Evolutionary conservation across 2,888 invertebrate genomes (phyloP).

Genomic region (Odontocerum albicorne): DNA sequence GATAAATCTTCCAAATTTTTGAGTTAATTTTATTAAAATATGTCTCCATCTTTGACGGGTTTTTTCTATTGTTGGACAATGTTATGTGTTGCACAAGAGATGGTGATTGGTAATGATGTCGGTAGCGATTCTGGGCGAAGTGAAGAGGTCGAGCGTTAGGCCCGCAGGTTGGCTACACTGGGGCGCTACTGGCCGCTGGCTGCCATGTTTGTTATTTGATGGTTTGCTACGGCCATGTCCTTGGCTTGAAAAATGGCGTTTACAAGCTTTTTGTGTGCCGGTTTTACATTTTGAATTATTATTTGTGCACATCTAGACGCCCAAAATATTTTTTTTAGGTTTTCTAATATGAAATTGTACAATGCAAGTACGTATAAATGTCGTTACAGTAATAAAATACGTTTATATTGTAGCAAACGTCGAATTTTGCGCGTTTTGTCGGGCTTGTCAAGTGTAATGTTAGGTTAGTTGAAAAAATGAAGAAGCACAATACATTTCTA

Average conservation of each 20-base stretch:
- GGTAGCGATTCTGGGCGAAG: too few species aligned
- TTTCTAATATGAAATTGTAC: constrained; percentile 59
- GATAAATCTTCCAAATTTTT: too few species aligned
- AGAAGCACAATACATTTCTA: constrained; percentile 24
- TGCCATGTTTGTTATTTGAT: constrained; percentile 38
- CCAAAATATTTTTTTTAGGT: constrained; percentile 49
- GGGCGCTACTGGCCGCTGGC: constrained; percentile 31
- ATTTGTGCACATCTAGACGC: constrained; percentile 49
- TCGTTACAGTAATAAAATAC: constrained; percentile 19
- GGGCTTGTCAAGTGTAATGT: constrained; percentile 35
- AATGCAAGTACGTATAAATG: constrained; percentile 54
- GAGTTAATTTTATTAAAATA: too few species aligned
- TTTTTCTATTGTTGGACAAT: too few species aligned
- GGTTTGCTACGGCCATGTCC: constrained; percentile 44
- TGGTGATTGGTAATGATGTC: too few species aligned
- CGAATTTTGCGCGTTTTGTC: constrained; percentile 30
- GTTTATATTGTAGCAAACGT: constrained; percentile 17
- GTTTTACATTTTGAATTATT: constrained; percentile 58
- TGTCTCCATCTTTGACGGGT: too few species aligned
- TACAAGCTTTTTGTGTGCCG: constrained; percentile 65
- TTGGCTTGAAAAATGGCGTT: constrained; percentile 65
- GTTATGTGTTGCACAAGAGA: too few species aligned
- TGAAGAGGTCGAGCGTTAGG: too few species aligned
- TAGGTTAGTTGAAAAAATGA: constrained; percentile 33
- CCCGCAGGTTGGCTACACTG: constrained; percentile 16